Conservation (phyloP, 1,140 invertebrate genomes). For the Meteorus sp. region DNA sequence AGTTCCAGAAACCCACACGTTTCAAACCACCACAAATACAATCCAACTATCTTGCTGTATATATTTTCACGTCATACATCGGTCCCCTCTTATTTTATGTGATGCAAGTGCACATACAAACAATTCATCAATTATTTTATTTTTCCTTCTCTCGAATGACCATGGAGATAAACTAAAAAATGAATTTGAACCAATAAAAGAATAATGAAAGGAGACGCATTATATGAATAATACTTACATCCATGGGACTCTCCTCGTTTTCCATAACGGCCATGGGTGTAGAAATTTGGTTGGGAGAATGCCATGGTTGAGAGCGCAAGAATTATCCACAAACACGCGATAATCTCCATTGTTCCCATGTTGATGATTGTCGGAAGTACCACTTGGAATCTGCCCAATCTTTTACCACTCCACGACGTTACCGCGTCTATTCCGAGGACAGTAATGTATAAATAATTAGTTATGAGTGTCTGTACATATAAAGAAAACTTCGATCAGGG, state of each 20-base stretch:
- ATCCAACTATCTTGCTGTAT: too few relatives aligned
- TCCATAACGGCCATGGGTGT: conserved; percentile 35
- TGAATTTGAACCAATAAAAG: not conserved
- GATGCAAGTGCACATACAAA: too few relatives aligned
- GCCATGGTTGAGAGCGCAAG: conserved; percentile 32
- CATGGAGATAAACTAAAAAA: too few relatives aligned
- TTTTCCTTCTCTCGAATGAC: too few relatives aligned
- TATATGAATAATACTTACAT: conserved; percentile 30
- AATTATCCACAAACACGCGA: conserved; percentile 38
- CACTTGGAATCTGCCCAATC: not conserved
- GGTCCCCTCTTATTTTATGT: too few relatives aligned
- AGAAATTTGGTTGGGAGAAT: conserved; percentile 36
- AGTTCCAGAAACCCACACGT: too few relatives aligned
- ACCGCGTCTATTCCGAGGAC: not conserved
- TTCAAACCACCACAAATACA: too few relatives aligned
- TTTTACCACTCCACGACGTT: not conserved
- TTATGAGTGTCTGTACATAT: not conserved
- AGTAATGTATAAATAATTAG: not conserved
- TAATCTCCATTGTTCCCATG: conserved; percentile 21
- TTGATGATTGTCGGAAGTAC: not conserved
- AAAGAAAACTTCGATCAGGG: not conserved
- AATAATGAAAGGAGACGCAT: too few relatives aligned
- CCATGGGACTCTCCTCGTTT: conserved; percentile 34
- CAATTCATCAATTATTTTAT: too few relatives aligned
- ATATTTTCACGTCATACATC: too few relatives aligned